These are phyloP conservation scores for Cremastinae sp. DNA, from an alignment of 2,888 invertebrate genomes.

Conservation along the genomic window DNA sequence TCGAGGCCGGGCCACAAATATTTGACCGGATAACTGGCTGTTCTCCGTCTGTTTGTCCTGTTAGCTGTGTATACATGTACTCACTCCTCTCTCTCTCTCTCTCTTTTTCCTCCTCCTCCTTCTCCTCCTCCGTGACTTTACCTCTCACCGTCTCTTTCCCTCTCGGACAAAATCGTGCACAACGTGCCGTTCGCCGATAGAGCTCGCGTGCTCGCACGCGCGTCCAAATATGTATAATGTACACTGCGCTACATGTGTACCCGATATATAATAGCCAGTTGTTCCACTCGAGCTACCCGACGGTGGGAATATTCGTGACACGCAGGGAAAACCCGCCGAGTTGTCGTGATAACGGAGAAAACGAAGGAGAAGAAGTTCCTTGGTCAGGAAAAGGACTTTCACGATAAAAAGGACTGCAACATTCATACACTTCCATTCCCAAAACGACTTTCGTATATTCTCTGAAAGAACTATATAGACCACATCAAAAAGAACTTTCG, in stretches of 20 bases:
- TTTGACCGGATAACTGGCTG: conserved; percentile 76
- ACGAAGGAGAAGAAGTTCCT: neutral
- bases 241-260: conserved; percentile 42
- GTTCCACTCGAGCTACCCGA: conserved; percentile 25
- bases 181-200: conserved; percentile 25
- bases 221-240: conserved; percentile 42
- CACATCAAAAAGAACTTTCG: neutral
- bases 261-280: conserved; percentile 30
- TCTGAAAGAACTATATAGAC: too few species aligned
- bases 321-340: conserved; percentile 1
- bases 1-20: conserved; percentile 72
- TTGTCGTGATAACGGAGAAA: conserved; percentile 13
- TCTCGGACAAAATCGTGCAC: conserved; percentile 31
- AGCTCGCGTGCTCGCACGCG: conserved; percentile 53
- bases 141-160: conserved; percentile 28
- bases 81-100: conserved; percentile 34
- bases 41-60: conserved; percentile 70
- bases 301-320: conserved; percentile 21
- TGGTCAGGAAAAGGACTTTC: neutral
- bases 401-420: neutral
- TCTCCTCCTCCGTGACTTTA: neutral
- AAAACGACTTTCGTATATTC: too few species aligned
- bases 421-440: too few species aligned
- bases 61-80: conserved; percentile 61
- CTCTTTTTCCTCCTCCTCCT: conserved; percentile 11